Conservation (phyloP, 2,888 invertebrate genomes). For the Nesidiocoris tenuis region DNA sequence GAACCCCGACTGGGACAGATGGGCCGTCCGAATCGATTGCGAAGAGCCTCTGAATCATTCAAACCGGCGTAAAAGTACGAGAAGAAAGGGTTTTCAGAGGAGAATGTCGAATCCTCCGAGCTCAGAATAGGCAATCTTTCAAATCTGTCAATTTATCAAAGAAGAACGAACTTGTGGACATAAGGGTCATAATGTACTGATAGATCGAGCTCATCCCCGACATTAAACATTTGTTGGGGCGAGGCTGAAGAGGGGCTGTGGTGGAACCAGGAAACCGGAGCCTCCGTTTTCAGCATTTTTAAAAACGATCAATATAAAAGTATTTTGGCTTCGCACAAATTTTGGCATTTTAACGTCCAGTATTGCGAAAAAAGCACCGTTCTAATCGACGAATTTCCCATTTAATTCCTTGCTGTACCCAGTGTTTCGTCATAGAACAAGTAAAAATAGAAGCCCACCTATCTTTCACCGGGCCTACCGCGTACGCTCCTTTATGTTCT, state of each 20-base stretch:
- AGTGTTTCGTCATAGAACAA: no score
- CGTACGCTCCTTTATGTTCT: constrained; percentile 2
- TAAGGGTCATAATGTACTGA: no score
- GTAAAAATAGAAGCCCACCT: background rate
- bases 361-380: no score
- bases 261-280: background rate
- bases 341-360: no score
- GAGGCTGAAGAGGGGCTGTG: background rate
- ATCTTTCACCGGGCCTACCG: background rate
- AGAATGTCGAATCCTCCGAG: background rate
- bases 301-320: background rate
- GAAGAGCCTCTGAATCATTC: constrained; percentile 21
- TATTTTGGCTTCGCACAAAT: no score
- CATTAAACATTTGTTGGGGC: no score
- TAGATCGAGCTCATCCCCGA: no score
- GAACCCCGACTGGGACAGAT: background rate
- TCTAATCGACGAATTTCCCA: no score
- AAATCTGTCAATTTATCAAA: background rate
- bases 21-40: background rate
- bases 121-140: background rate
- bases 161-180: background rate
- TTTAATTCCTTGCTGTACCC: no score
- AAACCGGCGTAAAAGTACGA: constrained; percentile 26
- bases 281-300: constrained; percentile 7
- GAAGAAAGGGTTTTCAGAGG: background rate